phyloP scores from a whole-genome alignment of 2,888 invertebrate genomes.

The Eristalis pertinax region DNA sequence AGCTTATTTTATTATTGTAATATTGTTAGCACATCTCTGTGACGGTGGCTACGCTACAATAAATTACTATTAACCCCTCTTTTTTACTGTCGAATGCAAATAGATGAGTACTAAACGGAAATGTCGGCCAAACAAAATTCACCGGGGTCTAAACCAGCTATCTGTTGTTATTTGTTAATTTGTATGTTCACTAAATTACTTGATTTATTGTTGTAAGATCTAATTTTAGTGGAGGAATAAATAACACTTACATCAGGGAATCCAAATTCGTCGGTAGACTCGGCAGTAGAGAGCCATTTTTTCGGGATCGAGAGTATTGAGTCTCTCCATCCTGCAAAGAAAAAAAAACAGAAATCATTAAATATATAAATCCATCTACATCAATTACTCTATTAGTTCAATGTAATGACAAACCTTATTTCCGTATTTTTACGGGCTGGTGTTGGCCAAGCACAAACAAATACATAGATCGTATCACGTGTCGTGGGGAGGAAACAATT shows the following conservation, averaged over 20 bases:
- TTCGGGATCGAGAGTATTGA: slow-evolving; percentile 87
- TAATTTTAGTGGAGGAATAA: not conserved
- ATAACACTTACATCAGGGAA: slow-evolving; percentile 81
- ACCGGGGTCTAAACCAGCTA: too few relatives aligned
- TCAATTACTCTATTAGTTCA: slow-evolving; percentile 53
- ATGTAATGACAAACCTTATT: slow-evolving; percentile 30
- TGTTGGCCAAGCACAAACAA: slow-evolving; percentile 21
- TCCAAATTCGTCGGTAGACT: slow-evolving; percentile 81
- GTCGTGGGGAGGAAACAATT: slow-evolving; percentile 41
- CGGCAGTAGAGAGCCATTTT: slow-evolving; percentile 85
- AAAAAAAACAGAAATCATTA: slow-evolving; percentile 3
- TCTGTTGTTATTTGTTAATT: not conserved
- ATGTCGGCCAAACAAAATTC: too few relatives aligned
- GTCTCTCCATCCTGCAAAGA: slow-evolving; percentile 87
- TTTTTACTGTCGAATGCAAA: too few relatives aligned
- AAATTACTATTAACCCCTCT: too few relatives aligned
- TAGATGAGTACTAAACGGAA: too few relatives aligned
- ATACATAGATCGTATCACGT: slow-evolving; percentile 64
- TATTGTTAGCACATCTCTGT: too few relatives aligned
- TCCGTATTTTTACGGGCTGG: slow-evolving; percentile 24
- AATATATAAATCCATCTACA: slow-evolving; percentile 11
- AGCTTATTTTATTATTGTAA: too few relatives aligned
- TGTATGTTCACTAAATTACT: not conserved
- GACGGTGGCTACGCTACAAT: too few relatives aligned
- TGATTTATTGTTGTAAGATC: not conserved